Base-by-base conservation (phyloP, 2,888 invertebrate species). In the Eupithecia subumbrata region DNA sequence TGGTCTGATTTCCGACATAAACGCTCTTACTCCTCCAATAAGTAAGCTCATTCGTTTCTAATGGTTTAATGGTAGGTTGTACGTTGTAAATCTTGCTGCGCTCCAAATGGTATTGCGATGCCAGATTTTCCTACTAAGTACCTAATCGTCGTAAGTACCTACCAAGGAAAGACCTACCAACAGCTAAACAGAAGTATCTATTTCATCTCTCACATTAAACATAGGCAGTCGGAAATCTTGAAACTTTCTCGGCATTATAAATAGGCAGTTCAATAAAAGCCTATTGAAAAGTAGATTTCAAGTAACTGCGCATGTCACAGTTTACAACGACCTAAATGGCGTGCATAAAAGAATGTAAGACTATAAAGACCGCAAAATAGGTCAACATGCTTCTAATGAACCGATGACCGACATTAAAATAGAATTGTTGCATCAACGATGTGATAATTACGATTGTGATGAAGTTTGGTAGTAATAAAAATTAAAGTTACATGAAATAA, bases 341-440 rank as follows among this genome's bases (percentile, higher is more conserved):
- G 48, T 73, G 67, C 63, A 45, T 52, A 63, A 43, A 71, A 68
- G 75, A 73, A 73, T 73, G 63, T 52, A 43, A 66, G 56, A 74
- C 68, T 52, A 48, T 66, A 67, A 72, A 74, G 7, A 69, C 69
- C 52, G 63, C 74, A 52, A 75, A 74, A 73, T 73, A 56, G 73
- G 75, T 75, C 69, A 63, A 71, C 60, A 71, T 60, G 70, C 77
- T 77, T 67, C 71, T 68, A 75, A 72, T 74, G 67, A 70, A 43
- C 34, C 69, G 67, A 70, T 68, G 67, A 67, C 72, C 37, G 75
- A 73, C 60, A 70, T 64, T 52, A 71, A 71, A 75, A 75, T 73
- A 73, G 72, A 72, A 67, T 77, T 60, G 16, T 77, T 75, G 40
- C 45, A 67, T 73, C 67, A 73, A 74, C 64, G 43, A 48, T 30